Evolutionary conservation across 2,888 invertebrate genomes (phyloP), one percentile per base, ranked within the genome.

Genomic region (Microctonus hyperodae): DNA sequence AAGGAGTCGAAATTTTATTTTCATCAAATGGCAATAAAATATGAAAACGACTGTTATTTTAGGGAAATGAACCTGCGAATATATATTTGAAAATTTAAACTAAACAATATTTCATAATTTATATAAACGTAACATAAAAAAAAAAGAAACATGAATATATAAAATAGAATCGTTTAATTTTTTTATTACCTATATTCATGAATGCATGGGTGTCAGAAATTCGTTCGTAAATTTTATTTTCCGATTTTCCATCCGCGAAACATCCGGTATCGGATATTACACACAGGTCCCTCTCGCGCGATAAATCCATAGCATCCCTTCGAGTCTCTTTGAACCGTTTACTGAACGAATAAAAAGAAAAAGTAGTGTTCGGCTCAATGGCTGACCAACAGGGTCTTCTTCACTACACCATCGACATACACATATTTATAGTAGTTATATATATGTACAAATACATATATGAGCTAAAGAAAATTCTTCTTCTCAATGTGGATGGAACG

Each of bases 181-280:
- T 44, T 44, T 20, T 5, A 3, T 44, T n/a, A n/a, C 9, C 16
- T 20, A 44, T 44, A 20, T 44, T 44, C 7, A 44, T 5, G 16
- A 44, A 44, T 44, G 44, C 44, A 44, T 44, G 16, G 16, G 20
- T 44, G 44, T 44, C 44, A 44, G 6, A 44, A 44, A 44, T 5
- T 44, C 44, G 44, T 20, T 20, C 23, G 48, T 60, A 60, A 60
- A 60, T 25, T 48, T 60, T 25, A 61, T 50, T 61, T 23, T 51
- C 48, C 31, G 37, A 57, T 67, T 51, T 51, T 50, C 67, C 35
- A 67, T 67, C 53, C 62, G 51, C 64, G 65, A 66, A 70, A 69
- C 65, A 58, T 69, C 48, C 69, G 65, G 44, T 53, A 69, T 70
- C 63, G 66, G 69, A 70, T 72, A 72, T 72, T 69, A 69, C 68